Evolutionary conservation across 1,140 invertebrate species (phyloP).

Genomic region (Ridgeia piscesae): DNA sequence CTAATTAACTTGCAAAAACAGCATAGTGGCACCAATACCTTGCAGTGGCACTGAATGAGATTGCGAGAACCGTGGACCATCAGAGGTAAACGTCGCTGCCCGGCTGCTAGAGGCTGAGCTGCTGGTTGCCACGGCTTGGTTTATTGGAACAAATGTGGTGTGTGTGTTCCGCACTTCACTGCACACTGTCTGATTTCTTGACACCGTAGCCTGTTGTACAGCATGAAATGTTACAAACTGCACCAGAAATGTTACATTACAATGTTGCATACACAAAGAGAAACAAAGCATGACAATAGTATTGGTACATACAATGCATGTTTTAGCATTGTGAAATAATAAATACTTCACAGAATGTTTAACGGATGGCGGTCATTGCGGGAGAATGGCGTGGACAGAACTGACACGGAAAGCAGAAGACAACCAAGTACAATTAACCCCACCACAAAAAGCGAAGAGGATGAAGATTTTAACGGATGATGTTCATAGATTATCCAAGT

Average conservation of each 20-base stretch:
- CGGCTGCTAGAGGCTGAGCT: not conserved
- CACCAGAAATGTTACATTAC: not conserved
- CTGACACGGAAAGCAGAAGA: too few relatives aligned
- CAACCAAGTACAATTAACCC: too few relatives aligned
- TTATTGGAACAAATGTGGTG: not conserved
- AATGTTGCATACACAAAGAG: not conserved
- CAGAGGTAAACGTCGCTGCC: not conserved
- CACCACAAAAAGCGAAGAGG: too few relatives aligned
- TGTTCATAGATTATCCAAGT: too few relatives aligned
- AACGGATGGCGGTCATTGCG: too few relatives aligned
- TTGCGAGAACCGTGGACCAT: not conserved
- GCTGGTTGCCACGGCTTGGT: not conserved
- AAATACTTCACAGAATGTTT: too few relatives aligned
- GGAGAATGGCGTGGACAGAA: too few relatives aligned
- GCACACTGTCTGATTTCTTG: not conserved
- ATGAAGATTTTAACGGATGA: too few relatives aligned
- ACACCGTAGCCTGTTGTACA: not conserved
- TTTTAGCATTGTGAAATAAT: too few relatives aligned
- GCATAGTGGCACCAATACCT: not conserved
- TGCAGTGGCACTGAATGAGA: not conserved
- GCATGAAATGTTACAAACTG: too few relatives aligned
- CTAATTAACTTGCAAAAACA: not conserved
- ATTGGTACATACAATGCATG: not conserved
- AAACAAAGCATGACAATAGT: not conserved
- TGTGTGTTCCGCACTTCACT: not conserved